Percentiles rank a stretch among this genome's conserved stretches.
Conservation (phyloP, 1,140 invertebrate species). For the Fopius arisanus region DNA sequence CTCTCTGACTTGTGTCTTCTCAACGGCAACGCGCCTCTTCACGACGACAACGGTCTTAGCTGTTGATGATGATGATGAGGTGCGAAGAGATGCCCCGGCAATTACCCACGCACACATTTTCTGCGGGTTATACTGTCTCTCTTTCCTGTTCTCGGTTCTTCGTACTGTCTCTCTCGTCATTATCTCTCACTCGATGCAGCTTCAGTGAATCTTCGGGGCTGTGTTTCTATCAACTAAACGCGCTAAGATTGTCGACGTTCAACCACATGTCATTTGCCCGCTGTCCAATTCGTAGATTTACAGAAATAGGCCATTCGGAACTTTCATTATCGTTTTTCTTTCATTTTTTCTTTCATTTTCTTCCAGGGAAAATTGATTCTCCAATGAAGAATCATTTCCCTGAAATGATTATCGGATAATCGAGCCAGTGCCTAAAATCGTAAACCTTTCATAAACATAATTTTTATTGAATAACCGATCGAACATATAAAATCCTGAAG, state of each 20-base stretch:
- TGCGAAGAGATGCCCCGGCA: slow-evolving; percentile 64
- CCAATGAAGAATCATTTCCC: too few relatives aligned
- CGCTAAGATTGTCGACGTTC: not conserved
- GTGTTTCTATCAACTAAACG: not conserved
- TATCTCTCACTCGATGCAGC: slow-evolving; percentile 30
- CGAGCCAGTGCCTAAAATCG: too few relatives aligned
- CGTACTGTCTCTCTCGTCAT: slow-evolving; percentile 42
- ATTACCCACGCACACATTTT: slow-evolving; percentile 48
- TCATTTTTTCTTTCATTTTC: too few relatives aligned
- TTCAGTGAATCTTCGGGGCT: not conserved
- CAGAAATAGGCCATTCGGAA: not conserved
- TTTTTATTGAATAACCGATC: too few relatives aligned
- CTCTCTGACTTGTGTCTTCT: slow-evolving; percentile 26
- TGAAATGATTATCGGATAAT: too few relatives aligned
- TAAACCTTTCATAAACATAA: too few relatives aligned
- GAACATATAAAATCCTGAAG: too few relatives aligned
- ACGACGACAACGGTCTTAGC: slow-evolving; percentile 55
- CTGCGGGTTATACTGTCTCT: slow-evolving; percentile 12
- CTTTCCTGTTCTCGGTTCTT: slow-evolving; percentile 20
- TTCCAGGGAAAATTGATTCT: too few relatives aligned
- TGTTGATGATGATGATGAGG: slow-evolving; percentile 66
- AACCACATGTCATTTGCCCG: not conserved
- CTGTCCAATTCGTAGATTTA: not conserved
- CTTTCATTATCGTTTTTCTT: too few relatives aligned
- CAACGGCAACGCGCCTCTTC: slow-evolving; percentile 3